phyloP scores from a whole-genome alignment of 2,113 vertebrate genomes.

The Vulpes lagopus region DNA sequence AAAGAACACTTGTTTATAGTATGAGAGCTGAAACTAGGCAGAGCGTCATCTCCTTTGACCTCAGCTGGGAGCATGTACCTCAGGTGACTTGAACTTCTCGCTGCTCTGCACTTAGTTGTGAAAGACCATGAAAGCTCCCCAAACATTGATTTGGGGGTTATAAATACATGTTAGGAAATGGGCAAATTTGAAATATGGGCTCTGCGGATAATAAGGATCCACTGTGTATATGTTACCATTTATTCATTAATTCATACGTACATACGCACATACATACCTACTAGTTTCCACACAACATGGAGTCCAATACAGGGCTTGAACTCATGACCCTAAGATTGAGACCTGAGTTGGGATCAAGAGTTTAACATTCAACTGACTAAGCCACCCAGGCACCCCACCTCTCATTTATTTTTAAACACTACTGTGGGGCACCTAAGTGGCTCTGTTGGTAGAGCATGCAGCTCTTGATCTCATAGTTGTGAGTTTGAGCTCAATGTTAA shows the following conservation, averaged over 20 bases:
- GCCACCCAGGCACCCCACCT: background rate
- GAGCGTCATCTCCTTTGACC: background rate
- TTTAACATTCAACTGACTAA: background rate
- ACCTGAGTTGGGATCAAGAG: background rate
- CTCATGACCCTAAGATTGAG: background rate
- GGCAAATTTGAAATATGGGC: background rate
- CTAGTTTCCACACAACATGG: background rate
- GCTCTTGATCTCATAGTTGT: background rate
- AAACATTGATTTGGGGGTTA: background rate
- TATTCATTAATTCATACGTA: background rate
- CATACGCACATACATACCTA: no score
- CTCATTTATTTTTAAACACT: constrained; percentile 32
- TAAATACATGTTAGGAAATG: background rate
- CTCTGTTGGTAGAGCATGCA: background rate
- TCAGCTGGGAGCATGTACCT: background rate
- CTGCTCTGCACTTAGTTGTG: background rate
- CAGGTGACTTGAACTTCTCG: no score
- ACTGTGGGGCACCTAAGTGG: background rate
- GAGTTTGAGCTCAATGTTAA: background rate
- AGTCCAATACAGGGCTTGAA: background rate
- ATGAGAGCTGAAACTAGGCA: background rate
- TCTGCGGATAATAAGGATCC: background rate
- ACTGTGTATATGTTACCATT: background rate
- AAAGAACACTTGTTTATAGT: background rate
- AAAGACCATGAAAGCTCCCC: background rate